Base-by-base conservation (phyloP, 2,888 invertebrate genomes). In the Hyalella azteca region DNA sequence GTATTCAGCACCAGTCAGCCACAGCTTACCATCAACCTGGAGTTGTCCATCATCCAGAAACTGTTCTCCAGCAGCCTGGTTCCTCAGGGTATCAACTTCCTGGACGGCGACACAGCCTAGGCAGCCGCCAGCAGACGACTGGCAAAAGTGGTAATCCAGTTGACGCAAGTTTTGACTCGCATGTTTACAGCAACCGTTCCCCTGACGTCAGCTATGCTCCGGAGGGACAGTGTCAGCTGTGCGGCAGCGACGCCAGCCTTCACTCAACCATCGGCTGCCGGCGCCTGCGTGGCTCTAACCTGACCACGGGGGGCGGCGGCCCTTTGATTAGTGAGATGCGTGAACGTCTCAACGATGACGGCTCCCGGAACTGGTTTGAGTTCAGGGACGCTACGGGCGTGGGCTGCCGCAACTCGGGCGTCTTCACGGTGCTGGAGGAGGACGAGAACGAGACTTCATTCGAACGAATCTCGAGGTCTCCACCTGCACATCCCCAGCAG, bases 381-480 rank as follows among this genome's bases (percentile, higher is more conserved):
- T 73, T 1, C 39, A n/a, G n/a, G n/a, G 59, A 9, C 9, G 40
- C 41, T 11, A 32, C 26, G n/a, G 45, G 45, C 22, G 22, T 40
- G 3, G 45, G 75, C 4, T 75, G 75, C 75, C n/a, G 75, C 3
- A 75, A 75, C 29, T 75, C 75, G 1, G 75, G 75, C 0, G 75
- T 75, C 39, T 75, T 75, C 45, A 75, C 75, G 11, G 75, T 75
- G 26, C 36, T 45, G 7, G 75, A 75, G 40, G 75, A 75, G 29
- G 75, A 75, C 13, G 75, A 75, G 29, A 75, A 45, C 45, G 75
- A 75, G 29, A 75, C 66, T 36, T 66, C 66, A 3, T 66, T 66
- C 4, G 66, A 66, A 19, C 66, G 66, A 36, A 36, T 36, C 5
- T 36, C 66, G 36, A 9, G 19, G 7, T 66, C 66, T 29, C 54